Evolutionary conservation across 2,888 invertebrate species (phyloP), one percentile per base, ranked within the genome.

Genomic region (Altica lythri): DNA sequence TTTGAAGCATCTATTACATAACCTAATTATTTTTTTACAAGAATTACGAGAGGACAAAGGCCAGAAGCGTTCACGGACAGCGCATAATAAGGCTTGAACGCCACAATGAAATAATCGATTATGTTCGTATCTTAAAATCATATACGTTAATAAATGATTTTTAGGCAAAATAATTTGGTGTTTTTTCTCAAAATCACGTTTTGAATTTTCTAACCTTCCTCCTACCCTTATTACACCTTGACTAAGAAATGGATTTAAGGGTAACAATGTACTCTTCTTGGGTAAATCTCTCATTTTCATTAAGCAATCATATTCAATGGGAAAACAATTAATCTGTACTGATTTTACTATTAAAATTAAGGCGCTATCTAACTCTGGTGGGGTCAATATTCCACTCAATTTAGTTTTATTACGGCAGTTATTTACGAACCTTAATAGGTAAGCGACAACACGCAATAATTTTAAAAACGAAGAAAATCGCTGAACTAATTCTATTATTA

Each of bases 41-140:
- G 50, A 16, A 42, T 55, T 67, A n/a, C 62, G 42, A 2, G 61
- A 63, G 5, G 59, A 53, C 6, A 68, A 48, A 1, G 58, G 57
- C 71, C 68, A 70, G 51, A 63, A 68, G 34, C 38, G 44, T 53
- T 60, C 46, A 10, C 63, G n/a, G 9, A 61, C 22, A 6, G 59
- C 50, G 51, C 22, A 46, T 38, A 65, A 19, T 22, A 61, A 44
- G 2, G 18, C 9, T 52, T 55, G 50, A 29, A 45, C 32, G 22
- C 62, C 62, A 42, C 47, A 43, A 38, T 61, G 61, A 5, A 60
- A 14, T 19, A 60, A 27, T 5, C 48, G 14, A 14, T 37, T 40
- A 35, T 61, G 63, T 34, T 55, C 57, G 17, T 53, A 3, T 44
- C 18, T 34, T 16, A 62, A 38, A 32, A 64, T 54, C 16, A 60